Evolutionary conservation across 1,140 invertebrate species (phyloP).

Genomic region (Rhopalosiphum maidis): DNA sequence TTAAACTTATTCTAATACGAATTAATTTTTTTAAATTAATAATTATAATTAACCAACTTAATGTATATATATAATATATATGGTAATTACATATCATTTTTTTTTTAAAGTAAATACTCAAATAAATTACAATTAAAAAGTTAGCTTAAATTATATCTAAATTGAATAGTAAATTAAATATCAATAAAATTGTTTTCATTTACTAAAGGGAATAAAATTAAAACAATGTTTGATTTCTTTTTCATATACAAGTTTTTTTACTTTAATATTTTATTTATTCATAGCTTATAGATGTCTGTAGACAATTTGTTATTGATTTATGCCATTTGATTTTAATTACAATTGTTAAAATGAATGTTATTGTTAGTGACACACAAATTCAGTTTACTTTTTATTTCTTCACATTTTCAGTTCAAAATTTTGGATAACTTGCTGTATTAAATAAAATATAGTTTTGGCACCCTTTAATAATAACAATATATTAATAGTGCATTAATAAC

Average conservation of each 20-base stretch:
- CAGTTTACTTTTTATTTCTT: neutral
- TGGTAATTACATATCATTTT: slow-evolving; percentile 16
- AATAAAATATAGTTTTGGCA: slow-evolving; percentile 27
- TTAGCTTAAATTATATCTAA: neutral
- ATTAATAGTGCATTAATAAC: slow-evolving; percentile 28
- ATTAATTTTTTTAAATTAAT: slow-evolving; percentile 24
- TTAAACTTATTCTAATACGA: neutral
- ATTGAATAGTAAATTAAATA: neutral
- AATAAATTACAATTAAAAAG: neutral
- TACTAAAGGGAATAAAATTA: neutral
- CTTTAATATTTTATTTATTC: neutral
- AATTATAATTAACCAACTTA: neutral
- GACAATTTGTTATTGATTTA: slow-evolving; percentile 21
- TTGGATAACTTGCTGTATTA: neutral
- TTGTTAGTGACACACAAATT: neutral
- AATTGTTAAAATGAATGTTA: neutral
- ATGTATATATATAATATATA: neutral
- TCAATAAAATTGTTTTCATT: neutral
- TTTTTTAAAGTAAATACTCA: slow-evolving; percentile 22
- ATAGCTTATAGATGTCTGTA: neutral
- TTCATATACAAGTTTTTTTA: neutral
- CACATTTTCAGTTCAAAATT: neutral
- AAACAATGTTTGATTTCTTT: neutral
- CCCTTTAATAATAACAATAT: slow-evolving; percentile 36
- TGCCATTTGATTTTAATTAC: neutral